Conservation (phyloP, 2,797 vertebrate genomes). For the Natrix natrix region DNA sequence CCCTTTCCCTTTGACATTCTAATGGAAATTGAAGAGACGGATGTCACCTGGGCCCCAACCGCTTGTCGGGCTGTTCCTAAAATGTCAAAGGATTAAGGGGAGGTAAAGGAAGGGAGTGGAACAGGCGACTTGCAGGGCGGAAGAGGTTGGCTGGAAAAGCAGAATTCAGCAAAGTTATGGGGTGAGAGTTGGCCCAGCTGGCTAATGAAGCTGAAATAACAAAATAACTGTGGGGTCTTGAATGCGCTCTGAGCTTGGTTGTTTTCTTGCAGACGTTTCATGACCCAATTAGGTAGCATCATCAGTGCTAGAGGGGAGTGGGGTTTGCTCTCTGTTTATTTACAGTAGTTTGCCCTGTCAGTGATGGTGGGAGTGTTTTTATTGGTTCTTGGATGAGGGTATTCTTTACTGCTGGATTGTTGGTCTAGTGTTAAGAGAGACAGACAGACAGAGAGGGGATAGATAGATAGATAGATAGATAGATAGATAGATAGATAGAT, state of each 20-base stretch:
- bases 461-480: too few species aligned
- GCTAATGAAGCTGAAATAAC: neutral
- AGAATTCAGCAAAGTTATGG: fast-evolving
- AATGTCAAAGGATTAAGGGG: slow-evolving; percentile 35
- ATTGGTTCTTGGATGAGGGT: too few species aligned
- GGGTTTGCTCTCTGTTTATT: neutral
- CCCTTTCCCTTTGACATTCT: slow-evolving; percentile 58
- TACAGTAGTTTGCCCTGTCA: neutral
- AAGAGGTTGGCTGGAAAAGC: fast-evolving
- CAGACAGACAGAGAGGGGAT: neutral
- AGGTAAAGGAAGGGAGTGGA: fast-evolving
- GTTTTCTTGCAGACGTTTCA: neutral
- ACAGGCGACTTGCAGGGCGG: neutral
- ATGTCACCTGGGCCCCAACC: slow-evolving; percentile 54
- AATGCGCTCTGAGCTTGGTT: neutral
- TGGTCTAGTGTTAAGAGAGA: neutral
- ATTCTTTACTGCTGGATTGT: neutral
- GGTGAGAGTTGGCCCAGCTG: neutral
- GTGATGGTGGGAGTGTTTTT: too few species aligned
- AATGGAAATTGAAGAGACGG: slow-evolving; percentile 66
- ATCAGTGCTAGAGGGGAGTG: neutral
- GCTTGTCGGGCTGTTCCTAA: slow-evolving; percentile 32
- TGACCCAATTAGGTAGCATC: neutral
- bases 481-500: too few species aligned
- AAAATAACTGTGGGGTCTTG: neutral